phyloP scores from a whole-genome alignment of 2,888 invertebrate species.

The Drosophila hamatofila region DNA sequence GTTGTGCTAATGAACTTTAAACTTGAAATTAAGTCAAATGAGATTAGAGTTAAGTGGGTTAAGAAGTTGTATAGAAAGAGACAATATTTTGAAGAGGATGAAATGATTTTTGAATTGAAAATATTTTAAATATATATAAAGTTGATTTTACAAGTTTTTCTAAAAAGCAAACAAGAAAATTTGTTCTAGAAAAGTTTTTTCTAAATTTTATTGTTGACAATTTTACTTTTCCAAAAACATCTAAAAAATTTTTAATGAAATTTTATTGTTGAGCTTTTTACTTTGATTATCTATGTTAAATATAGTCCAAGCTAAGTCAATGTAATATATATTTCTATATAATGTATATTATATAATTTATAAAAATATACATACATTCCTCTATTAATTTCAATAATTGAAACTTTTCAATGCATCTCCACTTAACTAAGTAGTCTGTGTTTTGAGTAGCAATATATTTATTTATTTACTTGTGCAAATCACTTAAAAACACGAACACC shows the following conservation, averaged over 20 bases:
- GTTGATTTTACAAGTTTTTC: neutral
- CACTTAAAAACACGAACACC: neutral
- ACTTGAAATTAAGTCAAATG: slow-evolving; percentile 39
- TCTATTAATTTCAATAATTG: too few species aligned
- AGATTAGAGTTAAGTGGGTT: slow-evolving; percentile 3
- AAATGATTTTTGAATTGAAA: neutral
- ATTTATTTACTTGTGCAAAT: neutral
- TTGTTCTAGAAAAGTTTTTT: too few species aligned
- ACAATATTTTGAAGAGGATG: neutral
- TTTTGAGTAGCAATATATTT: neutral
- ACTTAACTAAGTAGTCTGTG: neutral
- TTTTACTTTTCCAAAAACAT: too few species aligned
- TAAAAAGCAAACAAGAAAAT: neutral
- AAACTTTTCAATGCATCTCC: too few species aligned
- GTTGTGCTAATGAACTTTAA: slow-evolving; percentile 54
- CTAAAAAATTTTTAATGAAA: too few species aligned
- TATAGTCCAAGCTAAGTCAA: too few species aligned
- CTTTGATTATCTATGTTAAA: too few species aligned
- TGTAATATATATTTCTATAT: too few species aligned
- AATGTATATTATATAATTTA: too few species aligned
- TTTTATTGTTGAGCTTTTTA: too few species aligned
- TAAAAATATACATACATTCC: too few species aligned
- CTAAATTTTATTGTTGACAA: too few species aligned
- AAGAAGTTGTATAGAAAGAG: neutral
- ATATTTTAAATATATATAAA: neutral